Percentiles rank a stretch among this genome's conserved stretches.
Evolutionary conservation across 92 coral and sea anemone species (phyloP).

Genomic region (Plumapathes pennacea): DNA sequence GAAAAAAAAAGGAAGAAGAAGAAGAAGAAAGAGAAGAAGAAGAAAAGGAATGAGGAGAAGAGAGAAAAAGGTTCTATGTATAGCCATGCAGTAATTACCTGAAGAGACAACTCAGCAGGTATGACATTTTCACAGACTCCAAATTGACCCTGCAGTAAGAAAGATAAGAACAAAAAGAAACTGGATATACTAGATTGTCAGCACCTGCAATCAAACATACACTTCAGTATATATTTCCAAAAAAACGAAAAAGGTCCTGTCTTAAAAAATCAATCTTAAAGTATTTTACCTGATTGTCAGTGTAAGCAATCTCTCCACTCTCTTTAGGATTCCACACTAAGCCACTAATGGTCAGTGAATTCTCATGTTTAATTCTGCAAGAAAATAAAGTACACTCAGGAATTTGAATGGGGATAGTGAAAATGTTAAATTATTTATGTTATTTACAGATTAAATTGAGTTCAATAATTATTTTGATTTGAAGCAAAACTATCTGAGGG

Average conservation of each 20-base stretch:
- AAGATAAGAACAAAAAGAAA: too few relatives aligned
- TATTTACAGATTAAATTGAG: too few relatives aligned
- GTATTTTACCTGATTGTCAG: conserved; percentile 81
- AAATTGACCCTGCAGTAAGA: conserved; percentile 80
- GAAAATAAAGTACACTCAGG: background rate
- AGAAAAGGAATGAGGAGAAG: too few relatives aligned
- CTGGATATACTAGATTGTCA: background rate
- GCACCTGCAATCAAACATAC: background rate
- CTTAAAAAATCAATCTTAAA: background rate
- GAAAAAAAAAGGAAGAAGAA: too few relatives aligned
- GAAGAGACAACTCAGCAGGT: too few relatives aligned
- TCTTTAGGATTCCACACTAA: conserved; percentile 92
- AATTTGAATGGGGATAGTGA: too few relatives aligned
- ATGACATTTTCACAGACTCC: conserved; percentile 86
- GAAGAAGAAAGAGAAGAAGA: too few relatives aligned
- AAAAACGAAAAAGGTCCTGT: background rate
- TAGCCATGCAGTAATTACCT: too few relatives aligned
- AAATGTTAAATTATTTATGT: too few relatives aligned
- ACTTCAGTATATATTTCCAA: background rate
- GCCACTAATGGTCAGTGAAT: conserved; percentile 64
- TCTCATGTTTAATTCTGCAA: conserved; percentile 82
- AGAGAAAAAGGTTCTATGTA: too few relatives aligned
- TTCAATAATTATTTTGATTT: too few relatives aligned
- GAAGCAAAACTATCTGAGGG: too few relatives aligned
- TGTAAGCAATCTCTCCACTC: conserved; percentile 86